Conservation (phyloP, 1,140 invertebrate genomes). For the Thalassaphorura encarpata region DNA sequence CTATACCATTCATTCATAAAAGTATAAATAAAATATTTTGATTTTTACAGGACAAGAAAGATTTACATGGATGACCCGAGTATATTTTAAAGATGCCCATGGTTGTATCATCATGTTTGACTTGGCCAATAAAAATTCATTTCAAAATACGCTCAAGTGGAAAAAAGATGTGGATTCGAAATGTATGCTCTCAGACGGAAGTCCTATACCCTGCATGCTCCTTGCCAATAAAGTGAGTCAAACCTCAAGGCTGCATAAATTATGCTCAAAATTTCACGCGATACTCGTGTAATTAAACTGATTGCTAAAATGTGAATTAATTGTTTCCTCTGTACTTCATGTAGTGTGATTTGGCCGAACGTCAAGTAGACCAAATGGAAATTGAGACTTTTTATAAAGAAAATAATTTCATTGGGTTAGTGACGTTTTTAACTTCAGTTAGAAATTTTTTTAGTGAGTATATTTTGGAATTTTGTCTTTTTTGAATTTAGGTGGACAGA, state of each 20-base stretch:
- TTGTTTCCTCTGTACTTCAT: conserved; percentile 10
- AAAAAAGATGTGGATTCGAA: conserved; percentile 52
- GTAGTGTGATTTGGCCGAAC: conserved; percentile 45
- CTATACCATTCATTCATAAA: no score
- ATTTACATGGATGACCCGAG: conserved; percentile 52
- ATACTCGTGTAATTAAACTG: no score
- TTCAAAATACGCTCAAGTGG: conserved; percentile 49
- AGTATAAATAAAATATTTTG: no score
- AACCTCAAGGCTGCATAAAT: no score
- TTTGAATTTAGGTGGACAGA: no score
- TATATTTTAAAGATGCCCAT: conserved; percentile 53
- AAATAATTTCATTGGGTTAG: conserved; percentile 50
- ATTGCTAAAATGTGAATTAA: no score
- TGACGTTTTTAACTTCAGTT: no score
- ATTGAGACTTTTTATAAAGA: conserved; percentile 50
- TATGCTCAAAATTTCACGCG: no score
- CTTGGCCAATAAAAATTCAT: conserved; percentile 47
- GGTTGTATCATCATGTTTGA: conserved; percentile 54
- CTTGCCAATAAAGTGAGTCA: conserved; percentile 49
- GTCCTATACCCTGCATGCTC: conserved; percentile 47
- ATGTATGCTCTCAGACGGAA: conserved; percentile 46
- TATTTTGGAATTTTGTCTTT: no score
- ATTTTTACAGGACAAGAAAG: conserved; percentile 46
- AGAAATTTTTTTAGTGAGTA: no score
- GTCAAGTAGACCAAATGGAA: conserved; percentile 47